phyloP scores from a whole-genome alignment of 2,888 invertebrate species.

The Leucoma salicis region DNA sequence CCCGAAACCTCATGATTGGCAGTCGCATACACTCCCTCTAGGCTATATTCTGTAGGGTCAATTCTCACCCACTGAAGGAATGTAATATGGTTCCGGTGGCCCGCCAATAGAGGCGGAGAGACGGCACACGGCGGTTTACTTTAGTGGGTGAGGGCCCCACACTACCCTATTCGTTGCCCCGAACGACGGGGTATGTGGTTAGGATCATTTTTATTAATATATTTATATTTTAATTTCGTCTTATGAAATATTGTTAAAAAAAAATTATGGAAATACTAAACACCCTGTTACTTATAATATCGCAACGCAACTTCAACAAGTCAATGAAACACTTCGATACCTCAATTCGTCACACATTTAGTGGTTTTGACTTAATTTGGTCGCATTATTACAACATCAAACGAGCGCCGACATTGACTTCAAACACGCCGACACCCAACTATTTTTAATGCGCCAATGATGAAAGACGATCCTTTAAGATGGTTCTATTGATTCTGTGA shows the following conservation, averaged over 20 bases:
- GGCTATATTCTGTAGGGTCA: no score
- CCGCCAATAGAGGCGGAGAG: no score
- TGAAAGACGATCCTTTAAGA: slow-evolving; percentile 26
- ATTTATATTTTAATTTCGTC: no score
- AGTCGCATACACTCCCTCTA: no score
- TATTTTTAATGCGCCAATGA: slow-evolving; percentile 27
- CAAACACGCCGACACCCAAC: slow-evolving; percentile 58
- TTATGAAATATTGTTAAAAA: not conserved
- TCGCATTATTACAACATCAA: slow-evolving; percentile 77
- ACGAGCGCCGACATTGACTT: slow-evolving; percentile 66
- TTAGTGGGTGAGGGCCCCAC: no score
- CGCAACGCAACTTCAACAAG: slow-evolving; percentile 51
- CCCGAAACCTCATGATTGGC: no score
- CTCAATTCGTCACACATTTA: slow-evolving; percentile 79
- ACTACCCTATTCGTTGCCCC: no score
- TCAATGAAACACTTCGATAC: slow-evolving; percentile 75
- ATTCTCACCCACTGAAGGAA: no score
- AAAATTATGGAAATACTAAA: slow-evolving; percentile 3
- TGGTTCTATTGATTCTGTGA: slow-evolving; percentile 81
- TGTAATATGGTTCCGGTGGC: no score
- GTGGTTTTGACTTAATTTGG: slow-evolving; percentile 78
- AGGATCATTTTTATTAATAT: no score
- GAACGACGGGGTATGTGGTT: no score
- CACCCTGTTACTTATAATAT: slow-evolving; percentile 35
- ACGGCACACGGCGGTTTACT: no score